Evolutionary conservation across 2,113 vertebrate genomes (phyloP), one percentile per base, ranked within the genome.

Genomic region (Excalfactoria chinensis): DNA sequence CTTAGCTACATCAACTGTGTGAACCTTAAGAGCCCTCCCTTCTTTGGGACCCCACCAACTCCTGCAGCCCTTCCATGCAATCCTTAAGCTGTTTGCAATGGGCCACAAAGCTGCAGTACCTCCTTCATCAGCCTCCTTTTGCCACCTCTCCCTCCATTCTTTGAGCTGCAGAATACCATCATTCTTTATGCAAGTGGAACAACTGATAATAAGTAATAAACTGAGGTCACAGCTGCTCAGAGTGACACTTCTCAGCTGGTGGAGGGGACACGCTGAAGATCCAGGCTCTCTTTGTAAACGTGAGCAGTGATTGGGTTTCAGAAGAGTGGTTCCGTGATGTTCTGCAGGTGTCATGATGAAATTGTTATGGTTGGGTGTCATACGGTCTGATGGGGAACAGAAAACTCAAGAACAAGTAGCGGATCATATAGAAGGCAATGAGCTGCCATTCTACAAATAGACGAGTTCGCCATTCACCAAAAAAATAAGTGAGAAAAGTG

Each of bases 1-100:
- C 70, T 81, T 66, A 91, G 73, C 35, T 86, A 22, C 66, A 72
- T 93, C 90, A 93, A 83, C 73, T 48, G n/a, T 48, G 28, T n/a
- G 28, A 80, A 67, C 48, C 62, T 9, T 41, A 13, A 11, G 40
- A 41, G 40, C 40, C 40, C 40, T 41, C 26, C 28, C 2, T 7
- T 35, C 71, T 53, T 64, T 43, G 5, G 58, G 19, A 13, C 7
- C 78, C 68, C 68, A 62, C 88, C 41, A 59, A 40, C 70, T 64
- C 75, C 59, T 69, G 66, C 44, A 34, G 58, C 26, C 40, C 79
- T 93, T 86, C 60, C n/a, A 62, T 22, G 44, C 53, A 56, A 80
- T 53, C 67, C 30, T 81, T 28, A 41, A 17, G 5, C 43, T n/a
- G 35, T 28, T 89, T 10, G 3, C n/a, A 19, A 9, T 13, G 8